Evolutionary conservation across 2,888 invertebrate species (phyloP).

Genomic region (Aphodius granarius): DNA sequence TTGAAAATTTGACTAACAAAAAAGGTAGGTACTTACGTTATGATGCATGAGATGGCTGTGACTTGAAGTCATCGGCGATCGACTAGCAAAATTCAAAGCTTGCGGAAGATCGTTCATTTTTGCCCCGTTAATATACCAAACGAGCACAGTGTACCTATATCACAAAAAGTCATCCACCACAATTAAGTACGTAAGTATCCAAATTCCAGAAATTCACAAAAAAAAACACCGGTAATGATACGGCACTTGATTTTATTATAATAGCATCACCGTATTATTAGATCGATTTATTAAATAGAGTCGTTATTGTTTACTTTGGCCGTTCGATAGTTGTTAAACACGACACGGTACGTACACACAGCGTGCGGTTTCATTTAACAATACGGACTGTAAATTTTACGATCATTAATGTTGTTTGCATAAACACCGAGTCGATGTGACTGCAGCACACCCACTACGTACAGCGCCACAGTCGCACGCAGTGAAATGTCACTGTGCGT

Average conservation of each 20-base stretch:
- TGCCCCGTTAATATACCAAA: neutral
- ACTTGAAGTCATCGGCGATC: slow-evolving; percentile 31
- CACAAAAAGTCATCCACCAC: neutral
- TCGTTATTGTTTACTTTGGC: neutral
- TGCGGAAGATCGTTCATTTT: slow-evolving; percentile 45
- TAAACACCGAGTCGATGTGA: neutral
- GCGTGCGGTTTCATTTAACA: neutral
- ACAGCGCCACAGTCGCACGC: neutral
- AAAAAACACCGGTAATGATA: neutral
- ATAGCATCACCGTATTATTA: neutral
- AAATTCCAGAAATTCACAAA: neutral
- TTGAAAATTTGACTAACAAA: neutral
- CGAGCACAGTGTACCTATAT: neutral
- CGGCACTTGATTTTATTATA: neutral
- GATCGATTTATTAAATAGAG: neutral
- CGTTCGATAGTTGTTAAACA: neutral
- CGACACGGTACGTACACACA: neutral
- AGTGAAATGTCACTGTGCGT: neutral
- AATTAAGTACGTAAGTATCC: neutral
- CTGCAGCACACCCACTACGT: neutral
- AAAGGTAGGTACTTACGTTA: slow-evolving; percentile 33
- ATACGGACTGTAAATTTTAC: neutral
- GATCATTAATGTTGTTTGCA: neutral
- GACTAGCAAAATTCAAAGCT: slow-evolving; percentile 42
- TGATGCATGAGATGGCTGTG: slow-evolving; percentile 35